Evolutionary conservation across 2,797 vertebrate species (phyloP).

Genomic region (Numenius phaeopus): DNA sequence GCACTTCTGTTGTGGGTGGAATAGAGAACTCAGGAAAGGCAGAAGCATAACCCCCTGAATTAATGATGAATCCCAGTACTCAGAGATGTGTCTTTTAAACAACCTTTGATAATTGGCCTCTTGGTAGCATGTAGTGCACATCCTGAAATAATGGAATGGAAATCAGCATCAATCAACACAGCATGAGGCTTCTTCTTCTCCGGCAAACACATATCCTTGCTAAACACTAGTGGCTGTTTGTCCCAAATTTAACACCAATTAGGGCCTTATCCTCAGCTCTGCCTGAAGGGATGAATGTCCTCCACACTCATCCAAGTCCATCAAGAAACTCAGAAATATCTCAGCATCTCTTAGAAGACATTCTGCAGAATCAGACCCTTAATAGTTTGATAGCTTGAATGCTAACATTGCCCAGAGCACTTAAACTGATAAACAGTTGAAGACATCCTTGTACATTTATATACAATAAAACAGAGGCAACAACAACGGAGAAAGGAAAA

Average conservation of each 20-base stretch:
- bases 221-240: constrained; percentile 37
- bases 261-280: constrained; percentile 46
- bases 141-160: constrained; percentile 62
- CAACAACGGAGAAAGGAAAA: not conserved
- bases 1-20: not conserved
- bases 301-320: not conserved
- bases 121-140: constrained; percentile 36
- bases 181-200: constrained; percentile 39
- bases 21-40: not conserved
- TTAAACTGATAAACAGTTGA: not conserved
- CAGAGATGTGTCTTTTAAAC: constrained; percentile 67
- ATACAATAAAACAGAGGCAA: not conserved
- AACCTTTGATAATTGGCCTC: constrained; percentile 68
- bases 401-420: not conserved
- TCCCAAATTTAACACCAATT: constrained; percentile 68
- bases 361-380: not conserved
- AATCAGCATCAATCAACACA: constrained; percentile 71
- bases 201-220: constrained; percentile 30
- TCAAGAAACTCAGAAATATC: constrained; percentile 16
- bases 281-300: constrained; percentile 52
- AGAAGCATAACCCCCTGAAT: constrained; percentile 48
- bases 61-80: constrained; percentile 49
- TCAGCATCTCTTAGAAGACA: not conserved
- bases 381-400: not conserved
- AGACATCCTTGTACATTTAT: not conserved